Evolutionary conservation across 1,140 invertebrate species (phyloP).

Genomic region (Nixonia krombeini): DNA sequence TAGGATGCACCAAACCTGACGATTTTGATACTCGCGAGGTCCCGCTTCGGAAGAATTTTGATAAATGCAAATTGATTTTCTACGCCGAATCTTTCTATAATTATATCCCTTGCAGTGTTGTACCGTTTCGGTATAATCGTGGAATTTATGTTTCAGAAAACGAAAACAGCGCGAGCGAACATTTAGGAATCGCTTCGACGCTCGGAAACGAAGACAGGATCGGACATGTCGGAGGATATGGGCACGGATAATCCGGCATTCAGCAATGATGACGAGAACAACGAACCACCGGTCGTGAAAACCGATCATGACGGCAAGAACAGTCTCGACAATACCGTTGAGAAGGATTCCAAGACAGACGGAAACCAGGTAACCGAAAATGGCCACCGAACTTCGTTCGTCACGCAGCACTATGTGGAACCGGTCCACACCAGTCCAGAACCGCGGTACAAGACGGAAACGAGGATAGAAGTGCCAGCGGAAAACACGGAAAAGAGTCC

Average conservation of each 20-base stretch:
- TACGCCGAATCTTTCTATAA: too few species aligned
- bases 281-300: conserved; percentile 24
- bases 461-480: conserved; percentile 63
- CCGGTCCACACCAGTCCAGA: conserved; percentile 54
- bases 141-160: conserved; percentile 16
- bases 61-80: too few species aligned
- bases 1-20: conserved; percentile 21
- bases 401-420: conserved; percentile 64
- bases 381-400: conserved; percentile 57
- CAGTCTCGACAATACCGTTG: conserved; percentile 16
- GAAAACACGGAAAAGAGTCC: conserved; percentile 54
- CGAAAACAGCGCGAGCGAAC: conserved; percentile 16
- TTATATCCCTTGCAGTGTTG: too few species aligned
- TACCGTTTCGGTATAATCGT: too few species aligned
- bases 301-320: conserved; percentile 52
- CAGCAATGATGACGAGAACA: conserved; percentile 55
- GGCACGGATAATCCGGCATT: conserved; percentile 67
- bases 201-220: conserved; percentile 17
- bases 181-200: conserved; percentile 7
- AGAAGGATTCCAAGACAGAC: conserved; percentile 28
- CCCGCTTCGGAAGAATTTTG: too few species aligned
- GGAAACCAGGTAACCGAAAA: conserved; percentile 49
- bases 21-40: too few species aligned
- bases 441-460: conserved; percentile 60
- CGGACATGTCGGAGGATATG: conserved; percentile 25